Base-by-base conservation (phyloP, 1,140 invertebrate genomes). In the Cataglyphis hispanica region DNA sequence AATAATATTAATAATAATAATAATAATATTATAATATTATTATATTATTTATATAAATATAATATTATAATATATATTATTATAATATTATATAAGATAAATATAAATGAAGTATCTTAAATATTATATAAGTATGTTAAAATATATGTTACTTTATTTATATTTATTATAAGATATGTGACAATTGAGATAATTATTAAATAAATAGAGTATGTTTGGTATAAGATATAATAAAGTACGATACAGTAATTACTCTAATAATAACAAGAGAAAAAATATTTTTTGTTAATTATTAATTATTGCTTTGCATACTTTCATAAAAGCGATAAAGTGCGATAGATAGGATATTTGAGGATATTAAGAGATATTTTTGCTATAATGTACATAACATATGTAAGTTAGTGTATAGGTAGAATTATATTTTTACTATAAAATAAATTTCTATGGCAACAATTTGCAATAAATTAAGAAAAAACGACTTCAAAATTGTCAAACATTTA, bases 321-420 rank as follows among this genome's bases (percentile, higher is more conserved):
- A 58, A 50, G 10, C 4, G 5, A 0, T 94, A 95, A 37, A 8
- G 56, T 22, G 13, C 7, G 6, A 56, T 70, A 92, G 92, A 27
- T 96, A 96, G 90, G 96, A 96, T 90, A 88, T 96, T 13, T 88
- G 89, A n/a, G n/a, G n/a, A n/a, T n/a, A n/a, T 50, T 96, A 96
- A 91, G 92, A 95, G 19, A 19, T 76, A 22, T 50, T 50, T 50
- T 50, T 50, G 46, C 46, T 50, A 50, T 50, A 50, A 50, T 50
- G 16, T 46, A 46, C 4, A 50, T 50, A 50, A 43, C 40, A 19
- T 50, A 19, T 6, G 10, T 13, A 16, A 43, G 46, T 50, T 53
- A 43, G 16, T 43, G 7, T 67, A 7, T 40, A 0, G 46, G 6
- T 1, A 72, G 13, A 58, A 56, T 37, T 74, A 19, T 74, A 19